Evolutionary conservation across 37 sponge, comb jelly and placozoan species (phyloP), one percentile per base, ranked within the genome.

Genomic region (Hexactinellida sp.): DNA sequence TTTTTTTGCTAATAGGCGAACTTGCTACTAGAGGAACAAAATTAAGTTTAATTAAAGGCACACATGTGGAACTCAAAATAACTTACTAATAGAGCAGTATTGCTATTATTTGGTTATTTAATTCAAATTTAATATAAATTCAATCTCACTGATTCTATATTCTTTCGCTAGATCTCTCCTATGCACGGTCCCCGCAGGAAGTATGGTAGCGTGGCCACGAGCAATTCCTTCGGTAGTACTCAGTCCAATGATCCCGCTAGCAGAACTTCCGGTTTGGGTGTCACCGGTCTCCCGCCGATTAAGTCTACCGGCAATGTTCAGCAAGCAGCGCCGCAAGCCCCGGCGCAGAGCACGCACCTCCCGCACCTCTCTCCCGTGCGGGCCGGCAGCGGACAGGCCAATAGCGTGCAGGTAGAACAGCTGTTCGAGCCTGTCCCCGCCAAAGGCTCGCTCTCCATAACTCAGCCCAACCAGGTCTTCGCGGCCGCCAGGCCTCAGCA

Each of bases 121-220:
- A n/a, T n/a, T n/a, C n/a, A n/a, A n/a, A n/a, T n/a, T n/a, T n/a
- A n/a, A n/a, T n/a, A n/a, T n/a, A n/a, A n/a, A n/a, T n/a, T n/a
- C n/a, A n/a, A n/a, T n/a, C n/a, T n/a, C n/a, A n/a, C n/a, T n/a
- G n/a, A n/a, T n/a, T n/a, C n/a, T n/a, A n/a, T 47, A 19, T 47
- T 47, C 52, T 47, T 16, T 16, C 9, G 16, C 52, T 47, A 19
- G 16, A 16, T 47, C 16, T 16, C 52, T 28, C 76, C 76, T 21
- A 63, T 63, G 76, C 34, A 63, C 76, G 76, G 76, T 28, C 28
- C 76, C 76, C 76, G 76, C 76, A 63, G 76, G 76, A 63, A 63
- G 34, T 63, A 63, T 63, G 76, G 76, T 28, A 63, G 76, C 76
- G 76, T 63, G 13, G 76, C 5, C 3, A 63, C 3, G 76, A 63